Evolutionary conservation across 2,888 invertebrate genomes (phyloP), one percentile per base, ranked within the genome.

Genomic region (Kuschelorhynchus macadamiae): DNA sequence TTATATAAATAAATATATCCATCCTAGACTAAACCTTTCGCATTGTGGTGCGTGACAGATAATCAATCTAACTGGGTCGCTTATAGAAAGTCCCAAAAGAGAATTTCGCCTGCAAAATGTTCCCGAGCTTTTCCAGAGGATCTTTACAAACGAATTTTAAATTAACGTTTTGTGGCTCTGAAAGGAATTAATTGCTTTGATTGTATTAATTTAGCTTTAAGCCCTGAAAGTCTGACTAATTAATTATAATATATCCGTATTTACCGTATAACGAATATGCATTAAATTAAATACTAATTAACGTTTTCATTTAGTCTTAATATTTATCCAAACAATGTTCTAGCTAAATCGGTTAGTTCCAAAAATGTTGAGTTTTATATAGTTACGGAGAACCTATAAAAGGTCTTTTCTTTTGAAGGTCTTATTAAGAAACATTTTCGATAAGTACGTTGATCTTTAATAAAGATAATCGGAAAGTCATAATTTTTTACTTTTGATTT

Each of bases 81-180:
- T 46, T 47, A 63, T 55, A 63, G 46, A 63, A 63, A 63, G 39
- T 39, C 20, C 52, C 46, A 52, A 60, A 66, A 60, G 46, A 52
- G 66, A 33, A 57, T 42, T 39, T 57, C 39, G 18, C 49, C 59
- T 41, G 25, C 39, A 44, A 49, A 57, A 47, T 44, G 57, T 42
- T 56, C 18, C 65, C 30, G 20, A 49, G 30, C 66, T 59, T 52
- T 66, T 66, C 53, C 46, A 47, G 36, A 39, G 42, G 39, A 39
- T 53, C 66, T 66, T 66, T 66, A 52, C 66, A 53, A 60, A 52
- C 66, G 55, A 46, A 66, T 44, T 60, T 66, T 52, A 60, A 59
- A 60, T 66, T 60, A 66, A 53, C 60, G 60, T 66, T 66, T 53
- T 60, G 66, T 16, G 44, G 41, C 20, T 21, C 12, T 66, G 47